Evolutionary conservation across 2,888 invertebrate species (phyloP).

Genomic region (Chorisops tibialis): DNA sequence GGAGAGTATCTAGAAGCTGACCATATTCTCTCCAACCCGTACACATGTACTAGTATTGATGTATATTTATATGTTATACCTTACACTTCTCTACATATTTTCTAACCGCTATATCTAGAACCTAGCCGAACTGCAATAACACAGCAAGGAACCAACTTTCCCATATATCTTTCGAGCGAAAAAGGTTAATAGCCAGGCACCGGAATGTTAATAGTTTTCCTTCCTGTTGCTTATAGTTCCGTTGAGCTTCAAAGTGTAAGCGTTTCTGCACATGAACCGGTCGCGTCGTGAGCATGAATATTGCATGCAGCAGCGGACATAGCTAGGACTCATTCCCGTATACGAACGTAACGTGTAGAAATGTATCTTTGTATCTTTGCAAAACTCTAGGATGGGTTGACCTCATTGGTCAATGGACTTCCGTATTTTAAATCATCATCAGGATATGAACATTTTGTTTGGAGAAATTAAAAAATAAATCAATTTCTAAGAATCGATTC

Average conservation of each 20-base stretch:
- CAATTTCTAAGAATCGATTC: no score
- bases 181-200: slow-evolving; percentile 40
- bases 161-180: slow-evolving; percentile 34
- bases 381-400: slow-evolving; percentile 20
- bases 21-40: no score
- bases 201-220: slow-evolving; percentile 41
- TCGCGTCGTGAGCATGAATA: neutral
- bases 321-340: neutral
- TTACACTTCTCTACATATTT: no score
- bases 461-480: slow-evolving; percentile 12
- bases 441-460: slow-evolving; percentile 4
- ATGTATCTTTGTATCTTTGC: slow-evolving; percentile 1
- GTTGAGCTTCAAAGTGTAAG: slow-evolving; percentile 20
- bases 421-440: slow-evolving; percentile 21
- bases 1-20: no score
- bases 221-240: slow-evolving; percentile 38
- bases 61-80: no score
- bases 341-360: slow-evolving; percentile 2
- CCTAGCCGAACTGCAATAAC: neutral
- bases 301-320: neutral
- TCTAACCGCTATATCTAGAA: no score
- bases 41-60: no score
- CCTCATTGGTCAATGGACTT: slow-evolving; percentile 26
- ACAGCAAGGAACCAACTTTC: slow-evolving; percentile 12
- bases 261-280: slow-evolving; percentile 15